These are phyloP conservation scores for Autographa pulchrina DNA, from an alignment of 2,888 invertebrate species.

Conservation along the genomic window DNA sequence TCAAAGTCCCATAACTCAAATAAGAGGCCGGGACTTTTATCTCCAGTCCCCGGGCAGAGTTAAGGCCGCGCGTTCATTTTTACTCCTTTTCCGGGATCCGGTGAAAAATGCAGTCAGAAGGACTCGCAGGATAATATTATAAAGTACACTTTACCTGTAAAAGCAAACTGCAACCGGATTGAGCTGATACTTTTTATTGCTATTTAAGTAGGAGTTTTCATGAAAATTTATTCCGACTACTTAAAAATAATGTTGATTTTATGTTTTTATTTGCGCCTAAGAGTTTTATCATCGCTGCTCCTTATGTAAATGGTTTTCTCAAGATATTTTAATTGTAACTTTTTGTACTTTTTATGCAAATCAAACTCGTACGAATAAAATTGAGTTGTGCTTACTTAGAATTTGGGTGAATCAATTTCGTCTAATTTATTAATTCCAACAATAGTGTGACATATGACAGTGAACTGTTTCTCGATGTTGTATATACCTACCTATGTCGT, in stretches of 20 bases:
- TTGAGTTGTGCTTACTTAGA: too few relatives aligned
- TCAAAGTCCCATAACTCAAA: conserved; percentile 76
- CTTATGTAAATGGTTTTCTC: neutral
- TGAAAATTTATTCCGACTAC: conserved; percentile 49
- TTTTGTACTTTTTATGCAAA: neutral
- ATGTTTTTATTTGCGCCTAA: conserved; percentile 7
- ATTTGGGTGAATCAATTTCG: too few relatives aligned
- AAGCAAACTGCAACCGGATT: conserved; percentile 61
- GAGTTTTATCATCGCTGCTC: neutral
- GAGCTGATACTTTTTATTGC: conserved; percentile 60
- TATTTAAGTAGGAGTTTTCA: conserved; percentile 55
- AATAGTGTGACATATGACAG: neutral
- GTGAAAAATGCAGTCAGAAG: conserved; percentile 73
- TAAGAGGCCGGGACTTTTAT: conserved; percentile 75
- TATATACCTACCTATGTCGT: neutral
- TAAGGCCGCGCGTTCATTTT: conserved; percentile 72
- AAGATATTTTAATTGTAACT: neutral
- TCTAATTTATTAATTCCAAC: too few relatives aligned
- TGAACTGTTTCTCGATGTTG: neutral
- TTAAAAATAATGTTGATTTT: conserved; percentile 14
- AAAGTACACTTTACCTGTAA: conserved; percentile 71
- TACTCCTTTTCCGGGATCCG: conserved; percentile 69
- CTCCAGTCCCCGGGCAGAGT: conserved; percentile 69
- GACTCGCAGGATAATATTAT: conserved; percentile 68
- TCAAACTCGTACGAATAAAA: too few relatives aligned